A percentile compares a stretch with the other conserved stretches of the same genome.
These are phyloP conservation scores for Bombus confusus DNA, from an alignment of 1,140 invertebrate genomes.

Conservation along the genomic window DNA sequence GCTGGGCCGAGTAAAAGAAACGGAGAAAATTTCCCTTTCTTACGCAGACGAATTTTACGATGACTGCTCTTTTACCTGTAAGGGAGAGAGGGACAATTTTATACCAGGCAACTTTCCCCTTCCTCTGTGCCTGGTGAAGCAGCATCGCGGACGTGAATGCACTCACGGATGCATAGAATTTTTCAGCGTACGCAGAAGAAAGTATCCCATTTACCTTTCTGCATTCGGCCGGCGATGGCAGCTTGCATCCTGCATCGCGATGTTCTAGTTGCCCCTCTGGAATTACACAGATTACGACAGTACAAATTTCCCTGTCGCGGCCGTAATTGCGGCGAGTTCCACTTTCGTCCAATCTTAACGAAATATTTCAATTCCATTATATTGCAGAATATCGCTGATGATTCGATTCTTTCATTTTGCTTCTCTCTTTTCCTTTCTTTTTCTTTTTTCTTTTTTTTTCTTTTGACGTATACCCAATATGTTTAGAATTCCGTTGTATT, in stretches of 20 bases:
- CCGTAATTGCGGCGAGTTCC: constrained; percentile 5
- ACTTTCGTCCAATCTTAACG: neutral
- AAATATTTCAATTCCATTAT: neutral
- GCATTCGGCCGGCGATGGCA: constrained; percentile 11
- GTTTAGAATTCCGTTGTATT: no score
- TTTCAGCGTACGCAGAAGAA: constrained; percentile 47
- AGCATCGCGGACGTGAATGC: neutral
- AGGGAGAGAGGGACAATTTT: constrained; percentile 15
- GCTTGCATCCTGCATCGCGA: neutral
- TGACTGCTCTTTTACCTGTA: constrained; percentile 19
- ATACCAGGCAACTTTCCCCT: constrained; percentile 17
- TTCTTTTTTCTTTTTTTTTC: no score
- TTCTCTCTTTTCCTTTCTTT: neutral
- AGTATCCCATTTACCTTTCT: constrained; percentile 40
- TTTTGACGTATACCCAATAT: no score
- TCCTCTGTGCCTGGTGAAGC: no score
- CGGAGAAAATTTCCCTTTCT: constrained; percentile 15
- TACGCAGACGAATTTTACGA: constrained; percentile 29
- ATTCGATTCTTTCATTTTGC: neutral
- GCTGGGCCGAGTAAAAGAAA: neutral
- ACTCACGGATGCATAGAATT: constrained; percentile 57
- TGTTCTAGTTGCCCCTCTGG: neutral
- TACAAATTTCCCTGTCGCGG: constrained; percentile 4
- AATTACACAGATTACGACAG: constrained; percentile 18
- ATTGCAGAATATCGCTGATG: no score